Evolutionary conservation across 2,113 vertebrate species (phyloP).

Genomic region (Uria lomvia): DNA sequence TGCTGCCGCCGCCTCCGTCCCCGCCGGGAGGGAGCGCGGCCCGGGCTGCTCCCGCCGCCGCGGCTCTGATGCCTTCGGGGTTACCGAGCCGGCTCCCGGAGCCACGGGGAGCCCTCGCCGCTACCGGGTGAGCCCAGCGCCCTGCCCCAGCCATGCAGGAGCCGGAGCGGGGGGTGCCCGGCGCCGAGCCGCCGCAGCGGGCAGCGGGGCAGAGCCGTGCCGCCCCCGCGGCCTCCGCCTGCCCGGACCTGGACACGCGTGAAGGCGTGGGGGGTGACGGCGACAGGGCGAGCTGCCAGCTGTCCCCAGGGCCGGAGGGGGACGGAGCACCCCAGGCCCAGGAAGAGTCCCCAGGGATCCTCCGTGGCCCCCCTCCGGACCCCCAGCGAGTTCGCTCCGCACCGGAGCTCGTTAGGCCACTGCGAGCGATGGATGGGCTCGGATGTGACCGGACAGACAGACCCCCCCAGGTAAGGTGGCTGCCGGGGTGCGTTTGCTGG

Average conservation of each 20-base stretch:
- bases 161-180: background rate
- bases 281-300: background rate
- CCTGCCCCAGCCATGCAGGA: constrained; percentile 34
- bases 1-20: background rate
- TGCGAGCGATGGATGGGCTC: background rate
- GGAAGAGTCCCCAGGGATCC: background rate
- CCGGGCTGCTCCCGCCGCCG: background rate
- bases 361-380: background rate
- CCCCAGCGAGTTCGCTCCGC: background rate
- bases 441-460: background rate
- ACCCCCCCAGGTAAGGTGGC: constrained; percentile 56
- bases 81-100: background rate
- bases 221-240: background rate
- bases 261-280: background rate
- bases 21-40: background rate
- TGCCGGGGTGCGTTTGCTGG: background rate
- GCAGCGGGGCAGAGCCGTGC: background rate
- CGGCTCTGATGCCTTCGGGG: background rate
- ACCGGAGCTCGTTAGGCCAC: background rate
- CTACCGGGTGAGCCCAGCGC: background rate
- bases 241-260: background rate
- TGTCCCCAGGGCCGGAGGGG: background rate
- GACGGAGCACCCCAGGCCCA: background rate
- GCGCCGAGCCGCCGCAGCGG: background rate
- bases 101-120: background rate